Conservation (phyloP, 2,113 vertebrate genomes). For the Takifugu flavidus region DNA sequence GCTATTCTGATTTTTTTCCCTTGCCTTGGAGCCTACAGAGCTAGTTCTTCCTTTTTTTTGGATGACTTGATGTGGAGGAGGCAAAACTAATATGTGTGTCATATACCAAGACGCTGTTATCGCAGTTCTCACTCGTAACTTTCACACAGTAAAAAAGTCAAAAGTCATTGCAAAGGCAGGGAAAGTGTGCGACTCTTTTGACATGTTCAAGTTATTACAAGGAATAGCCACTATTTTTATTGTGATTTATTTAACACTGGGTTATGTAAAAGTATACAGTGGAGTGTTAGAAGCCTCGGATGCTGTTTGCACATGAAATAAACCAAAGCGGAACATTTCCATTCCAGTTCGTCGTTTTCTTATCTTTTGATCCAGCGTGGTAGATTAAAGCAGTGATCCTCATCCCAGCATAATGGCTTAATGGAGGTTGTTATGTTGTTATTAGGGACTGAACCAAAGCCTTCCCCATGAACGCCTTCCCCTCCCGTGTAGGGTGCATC, state of each 20-base stretch:
- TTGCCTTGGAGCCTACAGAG: conserved; percentile 39
- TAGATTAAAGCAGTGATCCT: conserved; percentile 57
- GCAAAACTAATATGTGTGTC: conserved; percentile 43
- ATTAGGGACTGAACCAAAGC: conserved; percentile 58
- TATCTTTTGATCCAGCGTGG: conserved; percentile 23
- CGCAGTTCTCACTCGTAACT: conserved; percentile 54
- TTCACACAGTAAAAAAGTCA: conserved; percentile 23
- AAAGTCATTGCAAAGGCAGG: conserved; percentile 16
- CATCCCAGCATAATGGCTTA: conserved; percentile 46
- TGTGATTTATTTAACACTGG: neutral
- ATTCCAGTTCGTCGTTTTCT: conserved; percentile 30
- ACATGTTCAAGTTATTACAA: conserved; percentile 2
- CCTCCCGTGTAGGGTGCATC: conserved; percentile 41
- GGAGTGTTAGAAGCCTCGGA: conserved; percentile 3
- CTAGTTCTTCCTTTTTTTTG: conserved; percentile 40
- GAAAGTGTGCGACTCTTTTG: conserved; percentile 5
- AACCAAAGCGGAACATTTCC: conserved; percentile 11
- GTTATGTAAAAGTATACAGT: neutral
- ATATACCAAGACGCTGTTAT: conserved; percentile 57
- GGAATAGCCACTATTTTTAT: neutral
- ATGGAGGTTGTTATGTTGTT: conserved; percentile 64
- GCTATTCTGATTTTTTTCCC: conserved; percentile 44
- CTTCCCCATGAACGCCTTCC: conserved; percentile 54
- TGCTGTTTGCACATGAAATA: conserved; percentile 8
- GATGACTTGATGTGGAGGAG: conserved; percentile 53